These are phyloP conservation scores for Podabrus alpinus DNA, from an alignment of 2,888 invertebrate genomes.

Conservation along the genomic window DNA sequence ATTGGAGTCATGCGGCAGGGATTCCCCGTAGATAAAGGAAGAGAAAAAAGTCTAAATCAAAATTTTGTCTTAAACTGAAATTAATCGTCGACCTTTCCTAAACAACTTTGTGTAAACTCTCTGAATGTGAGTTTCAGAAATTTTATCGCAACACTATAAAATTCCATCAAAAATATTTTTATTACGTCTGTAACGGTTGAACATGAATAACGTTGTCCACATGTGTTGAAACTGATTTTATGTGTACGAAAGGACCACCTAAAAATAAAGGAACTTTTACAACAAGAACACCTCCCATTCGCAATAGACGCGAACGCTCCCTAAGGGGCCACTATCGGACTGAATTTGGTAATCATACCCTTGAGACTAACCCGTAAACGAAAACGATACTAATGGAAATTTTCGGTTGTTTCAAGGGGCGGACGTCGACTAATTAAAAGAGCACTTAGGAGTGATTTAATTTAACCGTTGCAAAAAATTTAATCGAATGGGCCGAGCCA, in stretches of 20 bases:
- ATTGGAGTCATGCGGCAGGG: no score
- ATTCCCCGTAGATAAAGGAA: no score
- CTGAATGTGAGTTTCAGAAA: neutral
- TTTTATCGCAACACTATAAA: neutral
- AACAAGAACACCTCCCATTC: neutral
- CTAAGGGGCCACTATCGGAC: neutral
- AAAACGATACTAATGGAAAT: neutral
- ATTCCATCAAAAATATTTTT: neutral
- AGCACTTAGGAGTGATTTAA: neutral
- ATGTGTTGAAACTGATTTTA: neutral
- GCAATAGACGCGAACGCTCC: neutral
- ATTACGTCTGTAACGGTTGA: neutral
- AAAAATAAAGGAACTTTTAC: neutral
- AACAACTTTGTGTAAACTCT: no score
- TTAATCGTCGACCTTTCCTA: no score
- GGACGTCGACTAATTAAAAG: neutral
- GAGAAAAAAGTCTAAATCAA: no score
- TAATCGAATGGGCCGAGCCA: neutral
- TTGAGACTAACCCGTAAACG: neutral
- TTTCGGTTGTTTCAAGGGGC: neutral
- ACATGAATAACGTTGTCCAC: neutral
- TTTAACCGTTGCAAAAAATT: neutral
- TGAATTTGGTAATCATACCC: neutral
- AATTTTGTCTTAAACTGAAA: no score
- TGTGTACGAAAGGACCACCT: neutral